Evolutionary conservation across 1,140 invertebrate species (phyloP).

Genomic region (Physella acuta): DNA sequence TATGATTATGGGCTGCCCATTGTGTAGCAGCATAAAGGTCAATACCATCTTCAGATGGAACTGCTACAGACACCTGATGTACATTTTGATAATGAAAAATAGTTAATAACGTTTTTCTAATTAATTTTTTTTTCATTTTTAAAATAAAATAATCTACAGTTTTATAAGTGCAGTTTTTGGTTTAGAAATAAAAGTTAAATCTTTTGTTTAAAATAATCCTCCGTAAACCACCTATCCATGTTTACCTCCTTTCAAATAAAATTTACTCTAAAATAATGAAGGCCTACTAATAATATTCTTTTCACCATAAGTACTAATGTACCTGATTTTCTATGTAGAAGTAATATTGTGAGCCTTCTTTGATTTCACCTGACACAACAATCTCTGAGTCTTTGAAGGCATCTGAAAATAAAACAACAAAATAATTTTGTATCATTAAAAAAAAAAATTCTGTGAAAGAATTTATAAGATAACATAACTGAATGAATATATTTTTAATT

Average conservation of each 20-base stretch:
- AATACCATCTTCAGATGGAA: constrained; percentile 55
- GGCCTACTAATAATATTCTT: not conserved
- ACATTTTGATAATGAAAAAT: not conserved
- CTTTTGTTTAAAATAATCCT: not conserved
- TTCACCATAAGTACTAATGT: not conserved
- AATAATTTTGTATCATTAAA: not conserved
- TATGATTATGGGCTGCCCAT: constrained; percentile 69
- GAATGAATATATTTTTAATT: not conserved
- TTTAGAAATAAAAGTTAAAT: not conserved
- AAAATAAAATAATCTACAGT: not conserved
- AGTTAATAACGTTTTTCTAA: not conserved
- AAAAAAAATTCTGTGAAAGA: not conserved
- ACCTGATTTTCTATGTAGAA: constrained; percentile 33
- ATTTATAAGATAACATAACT: not conserved
- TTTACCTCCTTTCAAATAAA: too few species aligned
- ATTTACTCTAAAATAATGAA: too few species aligned
- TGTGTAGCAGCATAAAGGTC: constrained; percentile 46
- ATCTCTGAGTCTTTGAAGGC: constrained; percentile 15
- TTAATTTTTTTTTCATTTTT: not conserved
- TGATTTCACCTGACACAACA: constrained; percentile 10
- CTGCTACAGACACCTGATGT: constrained; percentile 40
- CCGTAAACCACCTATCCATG: too few species aligned
- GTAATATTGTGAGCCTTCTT: constrained; percentile 24
- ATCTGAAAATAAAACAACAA: not conserved
- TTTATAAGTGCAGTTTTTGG: not conserved